Conservation (phyloP, 2,888 invertebrate species). For the Allacma fusca region DNA sequence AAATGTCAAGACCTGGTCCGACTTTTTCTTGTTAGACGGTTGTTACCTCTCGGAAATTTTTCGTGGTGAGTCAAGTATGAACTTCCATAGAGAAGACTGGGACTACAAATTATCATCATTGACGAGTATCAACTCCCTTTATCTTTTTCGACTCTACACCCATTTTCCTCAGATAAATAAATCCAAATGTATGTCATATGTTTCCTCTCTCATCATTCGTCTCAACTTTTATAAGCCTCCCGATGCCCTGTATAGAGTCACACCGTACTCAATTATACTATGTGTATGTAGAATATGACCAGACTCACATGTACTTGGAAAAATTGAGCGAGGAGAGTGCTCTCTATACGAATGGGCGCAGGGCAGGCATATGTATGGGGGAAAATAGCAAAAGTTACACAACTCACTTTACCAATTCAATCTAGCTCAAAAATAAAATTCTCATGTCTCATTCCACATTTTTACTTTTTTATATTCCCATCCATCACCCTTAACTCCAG, state of each 20-base stretch:
- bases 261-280: background rate
- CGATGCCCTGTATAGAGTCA: background rate
- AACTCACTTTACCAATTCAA: constrained; percentile 35
- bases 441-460: constrained; percentile 38
- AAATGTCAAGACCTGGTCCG: constrained; percentile 11
- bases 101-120: constrained; percentile 34
- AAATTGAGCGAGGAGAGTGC: background rate
- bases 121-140: constrained; percentile 25
- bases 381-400: constrained; percentile 29
- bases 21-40: constrained; percentile 11
- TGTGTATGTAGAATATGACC: background rate
- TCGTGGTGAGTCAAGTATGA: background rate
- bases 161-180: constrained; percentile 23
- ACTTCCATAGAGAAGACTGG: background rate
- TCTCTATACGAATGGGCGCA: no score
- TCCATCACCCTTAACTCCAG: constrained; percentile 27
- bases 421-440: constrained; percentile 34
- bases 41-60: background rate
- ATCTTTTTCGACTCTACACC: constrained; percentile 25
- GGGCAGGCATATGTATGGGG: background rate
- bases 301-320: background rate
- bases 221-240: background rate
- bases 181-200: constrained; percentile 14
- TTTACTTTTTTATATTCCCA: constrained; percentile 35
- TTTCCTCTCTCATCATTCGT: background rate